phyloP scores from a whole-genome alignment of 2,888 invertebrate genomes.

The Epinotia demarniana region DNA sequence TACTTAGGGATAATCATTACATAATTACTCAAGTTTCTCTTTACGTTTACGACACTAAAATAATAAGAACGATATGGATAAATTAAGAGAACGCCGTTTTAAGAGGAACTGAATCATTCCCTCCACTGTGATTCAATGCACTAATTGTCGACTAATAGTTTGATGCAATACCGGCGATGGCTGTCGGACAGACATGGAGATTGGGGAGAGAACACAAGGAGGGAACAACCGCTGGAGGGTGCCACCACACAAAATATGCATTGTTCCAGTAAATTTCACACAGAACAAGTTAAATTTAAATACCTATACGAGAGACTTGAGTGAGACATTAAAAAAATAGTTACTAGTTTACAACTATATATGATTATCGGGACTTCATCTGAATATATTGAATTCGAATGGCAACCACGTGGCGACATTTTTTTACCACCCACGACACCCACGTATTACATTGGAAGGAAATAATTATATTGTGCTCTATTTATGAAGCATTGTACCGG shows the following conservation, averaged over 20 bases:
- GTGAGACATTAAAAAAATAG: slow-evolving; percentile 22
- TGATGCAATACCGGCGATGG: slow-evolving; percentile 75
- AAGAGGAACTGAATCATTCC: slow-evolving; percentile 16
- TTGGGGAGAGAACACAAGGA: slow-evolving; percentile 48
- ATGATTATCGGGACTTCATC: not conserved
- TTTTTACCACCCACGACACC: slow-evolving; percentile 44
- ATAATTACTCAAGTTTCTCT: not conserved
- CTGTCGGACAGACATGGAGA: slow-evolving; percentile 57
- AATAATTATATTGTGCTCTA: slow-evolving; percentile 60
- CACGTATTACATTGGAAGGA: slow-evolving; percentile 43
- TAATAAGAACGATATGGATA: not conserved
- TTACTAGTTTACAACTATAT: not conserved
- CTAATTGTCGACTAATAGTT: slow-evolving; percentile 76
- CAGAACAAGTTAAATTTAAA: slow-evolving; percentile 24
- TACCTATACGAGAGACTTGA: not conserved
- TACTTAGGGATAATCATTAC: slow-evolving; percentile 18
- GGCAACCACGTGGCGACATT: slow-evolving; percentile 37
- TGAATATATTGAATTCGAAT: slow-evolving; percentile 21
- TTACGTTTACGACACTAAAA: slow-evolving; percentile 10
- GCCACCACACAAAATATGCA: slow-evolving; percentile 44
- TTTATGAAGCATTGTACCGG: slow-evolving; percentile 61
- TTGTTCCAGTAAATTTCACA: slow-evolving; percentile 44
- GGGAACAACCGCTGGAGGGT: slow-evolving; percentile 52
- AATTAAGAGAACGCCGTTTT: not conserved
- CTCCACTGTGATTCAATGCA: slow-evolving; percentile 55